Evolutionary conservation across 2,113 vertebrate genomes (phyloP).

Genomic region (Mormyrus iriodes): DNA sequence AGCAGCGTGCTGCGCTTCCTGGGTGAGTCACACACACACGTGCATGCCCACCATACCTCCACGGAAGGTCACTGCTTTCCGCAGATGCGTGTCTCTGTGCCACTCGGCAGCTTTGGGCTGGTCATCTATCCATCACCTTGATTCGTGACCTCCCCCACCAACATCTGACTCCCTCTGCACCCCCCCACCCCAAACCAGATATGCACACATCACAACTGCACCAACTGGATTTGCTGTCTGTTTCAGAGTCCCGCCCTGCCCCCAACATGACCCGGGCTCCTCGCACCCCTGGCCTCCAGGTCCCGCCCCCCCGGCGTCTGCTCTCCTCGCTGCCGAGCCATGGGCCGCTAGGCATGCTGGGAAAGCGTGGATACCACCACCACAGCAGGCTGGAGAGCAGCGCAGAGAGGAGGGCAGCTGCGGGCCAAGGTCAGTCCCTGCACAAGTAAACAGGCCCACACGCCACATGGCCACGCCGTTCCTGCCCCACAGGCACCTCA

Average conservation of each 20-base stretch:
- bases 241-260: conserved; percentile 81
- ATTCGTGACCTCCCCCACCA: background rate
- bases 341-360: conserved; percentile 85
- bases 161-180: background rate
- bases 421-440: conserved; percentile 25
- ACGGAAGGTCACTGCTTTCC: background rate
- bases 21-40: conserved; percentile 62
- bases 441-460: conserved; percentile 30
- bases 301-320: conserved; percentile 76
- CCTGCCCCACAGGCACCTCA: background rate
- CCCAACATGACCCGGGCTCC: conserved; percentile 73
- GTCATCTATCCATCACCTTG: background rate
- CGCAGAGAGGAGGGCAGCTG: conserved; percentile 42
- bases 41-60: background rate
- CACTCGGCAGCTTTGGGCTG: background rate
- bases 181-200: conserved; percentile 16
- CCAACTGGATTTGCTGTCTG: conserved; percentile 8
- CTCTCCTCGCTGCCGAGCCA: conserved; percentile 75
- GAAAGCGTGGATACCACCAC: conserved; percentile 91
- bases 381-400: conserved; percentile 82
- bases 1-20: conserved; percentile 90
- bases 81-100: background rate
- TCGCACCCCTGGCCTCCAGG: conserved; percentile 79
- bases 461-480: background rate
- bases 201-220: conserved; percentile 14